A percentile compares a stretch with the other conserved stretches of the same genome.
phyloP scores from a whole-genome alignment of 2,113 vertebrate genomes.

The Rhinolophus sinicus region DNA sequence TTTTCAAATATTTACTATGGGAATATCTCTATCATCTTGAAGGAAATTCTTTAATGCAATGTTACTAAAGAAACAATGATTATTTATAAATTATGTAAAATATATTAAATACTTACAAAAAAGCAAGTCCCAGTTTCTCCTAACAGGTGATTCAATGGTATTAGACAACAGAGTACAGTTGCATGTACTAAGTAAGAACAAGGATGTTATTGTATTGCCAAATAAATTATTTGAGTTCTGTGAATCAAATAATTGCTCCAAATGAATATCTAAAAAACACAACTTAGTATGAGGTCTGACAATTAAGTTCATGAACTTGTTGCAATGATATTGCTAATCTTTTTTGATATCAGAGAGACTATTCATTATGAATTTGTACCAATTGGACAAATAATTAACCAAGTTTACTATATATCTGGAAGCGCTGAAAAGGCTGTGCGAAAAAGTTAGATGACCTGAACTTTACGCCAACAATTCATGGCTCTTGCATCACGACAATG shows the following conservation, averaged over 20 bases:
- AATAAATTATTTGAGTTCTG: not conserved
- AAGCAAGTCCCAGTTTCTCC: not conserved
- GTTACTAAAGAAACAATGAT: not conserved
- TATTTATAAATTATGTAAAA: conserved; percentile 5
- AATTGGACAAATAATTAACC: too few relatives aligned
- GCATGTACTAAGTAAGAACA: not conserved
- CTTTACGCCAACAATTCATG: too few relatives aligned
- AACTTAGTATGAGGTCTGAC: not conserved
- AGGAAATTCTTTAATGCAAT: not conserved
- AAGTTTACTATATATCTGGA: too few relatives aligned
- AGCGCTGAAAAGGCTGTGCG: too few relatives aligned
- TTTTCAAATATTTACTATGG: not conserved
- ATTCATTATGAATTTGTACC: too few relatives aligned
- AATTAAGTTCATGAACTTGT: too few relatives aligned
- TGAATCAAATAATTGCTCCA: not conserved
- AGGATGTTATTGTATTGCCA: not conserved
- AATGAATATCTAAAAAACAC: not conserved
- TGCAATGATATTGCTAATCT: too few relatives aligned
- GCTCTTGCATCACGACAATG: too few relatives aligned
- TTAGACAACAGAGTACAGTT: not conserved
- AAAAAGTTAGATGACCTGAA: too few relatives aligned
- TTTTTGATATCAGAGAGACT: too few relatives aligned
- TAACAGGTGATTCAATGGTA: not conserved
- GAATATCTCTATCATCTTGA: not conserved
- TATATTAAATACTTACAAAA: not conserved